Base-by-base conservation (phyloP, 2,797 vertebrate genomes). In the Loris lydekkerianus region DNA sequence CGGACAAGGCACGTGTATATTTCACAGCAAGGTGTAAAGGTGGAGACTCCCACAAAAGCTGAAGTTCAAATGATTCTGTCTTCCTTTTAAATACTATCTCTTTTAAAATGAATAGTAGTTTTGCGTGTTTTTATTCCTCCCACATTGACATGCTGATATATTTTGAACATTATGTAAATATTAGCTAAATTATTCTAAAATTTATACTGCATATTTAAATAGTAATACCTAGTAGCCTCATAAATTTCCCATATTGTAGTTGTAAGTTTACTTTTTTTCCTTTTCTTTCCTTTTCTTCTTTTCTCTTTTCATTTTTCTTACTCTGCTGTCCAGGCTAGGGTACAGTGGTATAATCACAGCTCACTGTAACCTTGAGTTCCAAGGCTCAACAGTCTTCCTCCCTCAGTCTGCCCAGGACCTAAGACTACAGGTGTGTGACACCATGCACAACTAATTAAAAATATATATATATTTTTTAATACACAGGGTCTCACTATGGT, bases 1-100 rank as follows among this genome's bases (percentile, higher is more conserved):
- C 10, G 60, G 5, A 67, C 1, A 31, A 61, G 1, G 4, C 0
- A 4, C 2, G 0, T 7, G 4, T 18, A 5, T 27, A 23, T 49
- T 13, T 49, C n/a, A 27, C 10, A 43, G 53, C 17, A 8, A 13
- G n/a, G 3, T 31, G 23, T 29, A 18, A 78, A 83, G 53, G 25
- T 8, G 69, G 72, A 3, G 10, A 34, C 2, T 23, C 53, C 40
- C 3, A 27, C 25, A 34, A 34, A 40, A 72, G 37, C 1, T 14
- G 29, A 20, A 37, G 15, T 87, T 25, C 14, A 72, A 15, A 17
- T 5, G 11, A 5, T 73, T 70, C 37, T 23, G 11, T 9, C 34
- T 89, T 53, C n/a, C 72, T 37, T 84, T 29, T 53, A 27, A 15
- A 37, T 37, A 5, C 25, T 43, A 20, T 77, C 60, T 56, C 56